Conservation (phyloP, 2,797 vertebrate species). For the Calcarius lapponicus region DNA sequence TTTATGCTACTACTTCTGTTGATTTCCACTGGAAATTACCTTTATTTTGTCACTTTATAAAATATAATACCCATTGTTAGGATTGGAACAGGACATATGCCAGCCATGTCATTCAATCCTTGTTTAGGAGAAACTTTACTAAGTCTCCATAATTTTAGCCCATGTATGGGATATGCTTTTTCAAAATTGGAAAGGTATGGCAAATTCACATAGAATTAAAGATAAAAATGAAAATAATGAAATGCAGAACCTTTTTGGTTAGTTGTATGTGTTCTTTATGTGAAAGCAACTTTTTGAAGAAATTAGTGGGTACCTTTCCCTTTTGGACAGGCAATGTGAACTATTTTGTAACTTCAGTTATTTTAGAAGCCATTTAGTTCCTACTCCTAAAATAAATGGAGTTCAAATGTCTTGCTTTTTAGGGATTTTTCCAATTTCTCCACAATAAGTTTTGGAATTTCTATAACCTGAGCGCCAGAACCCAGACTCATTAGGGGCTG, state of each 20-base stretch:
- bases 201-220: neutral
- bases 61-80: neutral
- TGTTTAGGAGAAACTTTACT: neutral
- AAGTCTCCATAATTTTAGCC: neutral
- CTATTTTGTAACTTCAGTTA: neutral
- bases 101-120: neutral
- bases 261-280: neutral
- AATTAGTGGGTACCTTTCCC: neutral
- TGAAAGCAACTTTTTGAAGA: neutral
- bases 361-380: neutral
- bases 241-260: neutral
- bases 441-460: fast-evolving
- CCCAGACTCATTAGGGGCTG: neutral
- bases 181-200: neutral
- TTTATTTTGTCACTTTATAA: neutral
- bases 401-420: neutral
- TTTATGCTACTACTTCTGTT: neutral
- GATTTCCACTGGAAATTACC: neutral
- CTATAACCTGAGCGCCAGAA: neutral
- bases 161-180: neutral
- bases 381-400: neutral
- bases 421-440: neutral
- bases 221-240: neutral
- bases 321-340: neutral
- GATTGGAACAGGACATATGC: neutral